Base-by-base conservation (phyloP, 2,888 invertebrate genomes). In the Kryphioiulus occultus region DNA sequence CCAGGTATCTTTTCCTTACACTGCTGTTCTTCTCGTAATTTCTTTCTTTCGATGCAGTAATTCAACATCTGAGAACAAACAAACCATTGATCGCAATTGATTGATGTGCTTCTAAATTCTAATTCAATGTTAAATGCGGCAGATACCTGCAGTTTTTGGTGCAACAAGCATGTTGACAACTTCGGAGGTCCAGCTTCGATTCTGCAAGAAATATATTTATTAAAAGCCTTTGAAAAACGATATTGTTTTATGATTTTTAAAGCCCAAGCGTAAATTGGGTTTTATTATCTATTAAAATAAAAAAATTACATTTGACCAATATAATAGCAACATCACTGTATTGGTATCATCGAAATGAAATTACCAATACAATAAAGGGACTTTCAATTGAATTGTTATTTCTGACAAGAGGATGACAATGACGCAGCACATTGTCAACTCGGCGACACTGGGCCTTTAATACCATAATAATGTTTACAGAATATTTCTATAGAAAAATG, bases 71-170 rank as follows among this genome's bases (percentile, higher is more conserved):
- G 91, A 47, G 2, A 10, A 15, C 12, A 88, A 89, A 89, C 88
- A 35, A 84, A 87, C 53, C 42, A 39, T 44, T 19, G 22, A 30
- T 35, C 47, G 17, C 35, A 5, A 86, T 44, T 22, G 5, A 44
- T n/a, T 17, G 2, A n/a, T 42, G 3, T 85, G 7, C 7, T 87
- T 17, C 19, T 35, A 1, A 35, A 44, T n/a, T 3, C 59, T 30
- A 5, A 53, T 17, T 3, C 2, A 35, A 47, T 10, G 44, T 30
- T 44, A 78, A 32, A 82, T 82, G 53, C 19, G 86, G 35, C 22
- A 85, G 89, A 89, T 88, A 92, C 93, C 93, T 98, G 98, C 82
- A 99, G 94, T 92, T 99, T 99, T 92, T 99, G 98, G 92, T 99
- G 96, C 19, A 99, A 93, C 83, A 99, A 93, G 91, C 98, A 98